phyloP scores from a whole-genome alignment of 2,797 vertebrate genomes.

The Glyptemys insculpta region DNA sequence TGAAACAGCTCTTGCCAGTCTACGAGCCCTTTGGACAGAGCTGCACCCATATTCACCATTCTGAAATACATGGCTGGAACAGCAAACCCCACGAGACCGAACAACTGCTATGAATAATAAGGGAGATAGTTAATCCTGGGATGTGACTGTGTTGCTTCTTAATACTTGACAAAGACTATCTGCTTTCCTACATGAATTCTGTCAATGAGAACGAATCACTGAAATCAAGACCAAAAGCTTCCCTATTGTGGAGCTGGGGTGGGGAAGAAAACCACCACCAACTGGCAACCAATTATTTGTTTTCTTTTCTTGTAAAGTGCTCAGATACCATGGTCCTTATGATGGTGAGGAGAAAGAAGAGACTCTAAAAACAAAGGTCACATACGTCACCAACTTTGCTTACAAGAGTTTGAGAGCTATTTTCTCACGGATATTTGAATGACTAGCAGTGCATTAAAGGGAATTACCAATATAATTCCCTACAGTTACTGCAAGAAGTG shows the following conservation, averaged over 20 bases:
- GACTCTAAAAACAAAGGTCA: background rate
- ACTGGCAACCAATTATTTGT: background rate
- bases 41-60: slow-evolving; percentile 43
- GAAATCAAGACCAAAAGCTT: background rate
- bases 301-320: background rate
- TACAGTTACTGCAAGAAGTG: slow-evolving; percentile 21
- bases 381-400: background rate
- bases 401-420: slow-evolving; percentile 28
- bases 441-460: slow-evolving; percentile 38
- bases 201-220: slow-evolving; percentile 29
- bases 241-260: slow-evolving; percentile 41
- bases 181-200: background rate
- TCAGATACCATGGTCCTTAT: background rate
- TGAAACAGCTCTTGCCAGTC: slow-evolving; percentile 26
- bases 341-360: slow-evolving; percentile 12
- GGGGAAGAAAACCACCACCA: background rate
- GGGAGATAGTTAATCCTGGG: background rate
- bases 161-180: background rate
- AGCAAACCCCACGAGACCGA: background rate
- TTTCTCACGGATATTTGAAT: slow-evolving; percentile 22
- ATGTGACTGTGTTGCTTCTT: no score
- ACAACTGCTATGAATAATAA: slow-evolving; percentile 37
- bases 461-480: slow-evolving; percentile 67
- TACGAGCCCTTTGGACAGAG: background rate
- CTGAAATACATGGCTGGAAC: slow-evolving; percentile 63